phyloP scores from a whole-genome alignment of 2,888 invertebrate genomes.

The Dastarcus helophoroides region DNA sequence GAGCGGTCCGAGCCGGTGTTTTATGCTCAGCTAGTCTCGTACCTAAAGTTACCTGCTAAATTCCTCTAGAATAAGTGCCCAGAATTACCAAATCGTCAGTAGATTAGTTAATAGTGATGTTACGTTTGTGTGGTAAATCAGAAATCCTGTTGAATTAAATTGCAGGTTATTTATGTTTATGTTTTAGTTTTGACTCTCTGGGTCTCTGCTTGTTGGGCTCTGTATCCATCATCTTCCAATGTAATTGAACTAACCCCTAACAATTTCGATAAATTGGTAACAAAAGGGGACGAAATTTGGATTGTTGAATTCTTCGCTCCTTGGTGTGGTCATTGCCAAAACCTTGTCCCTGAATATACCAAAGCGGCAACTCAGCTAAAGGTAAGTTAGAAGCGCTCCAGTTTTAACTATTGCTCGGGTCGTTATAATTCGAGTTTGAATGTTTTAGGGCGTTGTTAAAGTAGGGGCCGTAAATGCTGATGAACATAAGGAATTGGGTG shows the following conservation, averaged over 20 bases:
- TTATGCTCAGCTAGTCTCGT: no score
- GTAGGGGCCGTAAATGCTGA: conserved; percentile 92
- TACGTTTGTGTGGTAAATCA: no score
- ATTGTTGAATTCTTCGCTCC: conserved; percentile 94
- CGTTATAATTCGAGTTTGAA: not conserved
- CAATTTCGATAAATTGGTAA: conserved; percentile 79
- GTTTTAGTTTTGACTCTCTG: no score
- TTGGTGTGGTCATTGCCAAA: conserved; percentile 91
- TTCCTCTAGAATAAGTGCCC: no score
- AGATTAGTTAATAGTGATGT: no score
- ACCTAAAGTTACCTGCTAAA: no score
- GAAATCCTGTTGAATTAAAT: no score
- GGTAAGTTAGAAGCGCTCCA: conserved; percentile 38
- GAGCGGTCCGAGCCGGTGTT: no score
- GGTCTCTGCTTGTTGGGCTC: conserved; percentile 37
- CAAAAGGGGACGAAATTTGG: conserved; percentile 81
- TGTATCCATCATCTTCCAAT: conserved; percentile 60
- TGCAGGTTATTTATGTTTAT: no score
- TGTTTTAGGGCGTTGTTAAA: conserved; percentile 72
- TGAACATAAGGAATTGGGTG: conserved; percentile 68
- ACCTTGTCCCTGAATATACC: conserved; percentile 82
- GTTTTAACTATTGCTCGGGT: not conserved
- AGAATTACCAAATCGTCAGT: no score
- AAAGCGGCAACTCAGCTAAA: conserved; percentile 89
- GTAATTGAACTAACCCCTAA: conserved; percentile 77